Evolutionary conservation across 2,797 vertebrate genomes (phyloP).

Genomic region (Muraenolepis orangiensis): DNA sequence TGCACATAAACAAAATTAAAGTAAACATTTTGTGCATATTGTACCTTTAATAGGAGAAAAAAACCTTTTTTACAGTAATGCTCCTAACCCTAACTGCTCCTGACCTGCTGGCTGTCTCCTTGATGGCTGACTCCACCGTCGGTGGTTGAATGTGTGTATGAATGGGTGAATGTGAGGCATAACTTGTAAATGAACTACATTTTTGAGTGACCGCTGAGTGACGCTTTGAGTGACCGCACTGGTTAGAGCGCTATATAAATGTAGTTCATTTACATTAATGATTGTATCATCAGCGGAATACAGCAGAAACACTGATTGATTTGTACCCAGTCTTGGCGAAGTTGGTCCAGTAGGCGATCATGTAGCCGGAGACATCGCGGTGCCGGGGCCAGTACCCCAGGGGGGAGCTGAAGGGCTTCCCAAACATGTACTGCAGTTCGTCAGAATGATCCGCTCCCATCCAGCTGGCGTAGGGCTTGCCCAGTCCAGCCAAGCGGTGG

Average conservation of each 20-base stretch:
- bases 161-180: no score
- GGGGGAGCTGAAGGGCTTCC: constrained; percentile 82
- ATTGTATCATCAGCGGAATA: neutral
- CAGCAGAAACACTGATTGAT: neutral
- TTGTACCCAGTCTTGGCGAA: constrained; percentile 90
- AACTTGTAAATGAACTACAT: no score
- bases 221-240: no score
- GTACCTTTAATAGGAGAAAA: neutral
- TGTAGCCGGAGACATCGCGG: constrained; percentile 72
- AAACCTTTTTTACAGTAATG: no score
- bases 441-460: constrained; percentile 89
- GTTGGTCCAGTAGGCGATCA: constrained; percentile 98
- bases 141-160: no score
- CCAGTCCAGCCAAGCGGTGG: constrained; percentile 75
- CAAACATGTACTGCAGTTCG: constrained; percentile 90
- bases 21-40: neutral
- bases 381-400: constrained; percentile 79
- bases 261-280: no score
- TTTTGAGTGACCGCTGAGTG: no score
- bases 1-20: no score
- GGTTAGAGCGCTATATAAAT: no score
- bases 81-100: no score
- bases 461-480: constrained; percentile 79
- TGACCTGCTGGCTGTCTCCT: no score
- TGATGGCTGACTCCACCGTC: no score